Evolutionary conservation across 2,113 vertebrate genomes (phyloP).

Genomic region (Centropristis striata): DNA sequence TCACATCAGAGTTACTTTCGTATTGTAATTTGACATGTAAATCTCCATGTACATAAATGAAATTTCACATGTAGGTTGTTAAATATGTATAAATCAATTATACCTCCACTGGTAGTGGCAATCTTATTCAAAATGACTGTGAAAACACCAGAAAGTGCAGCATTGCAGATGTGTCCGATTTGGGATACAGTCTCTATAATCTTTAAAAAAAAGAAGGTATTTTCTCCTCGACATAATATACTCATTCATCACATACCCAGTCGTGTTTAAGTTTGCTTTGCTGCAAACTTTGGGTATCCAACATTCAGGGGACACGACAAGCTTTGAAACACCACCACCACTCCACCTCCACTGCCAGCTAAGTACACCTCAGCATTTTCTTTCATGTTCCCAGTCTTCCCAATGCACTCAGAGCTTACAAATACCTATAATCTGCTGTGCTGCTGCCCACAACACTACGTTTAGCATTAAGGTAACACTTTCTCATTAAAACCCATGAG

Average conservation of each 20-base stretch:
- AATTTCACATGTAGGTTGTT: too few species aligned
- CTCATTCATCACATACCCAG: neutral
- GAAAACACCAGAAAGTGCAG: too few species aligned
- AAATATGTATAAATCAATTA: too few species aligned
- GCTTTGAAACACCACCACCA: constrained; percentile 35
- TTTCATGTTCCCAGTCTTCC: constrained; percentile 38
- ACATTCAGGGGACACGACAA: constrained; percentile 23
- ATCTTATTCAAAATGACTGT: too few species aligned
- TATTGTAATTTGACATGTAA: too few species aligned
- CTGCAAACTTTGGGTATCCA: constrained; percentile 25
- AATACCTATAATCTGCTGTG: constrained; percentile 1
- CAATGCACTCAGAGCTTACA: constrained; percentile 11
- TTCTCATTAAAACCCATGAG: constrained; percentile 1
- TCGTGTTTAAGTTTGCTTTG: constrained; percentile 14
- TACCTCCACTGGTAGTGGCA: too few species aligned
- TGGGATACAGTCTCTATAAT: too few species aligned
- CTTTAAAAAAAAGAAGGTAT: accelerated
- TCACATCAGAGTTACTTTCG: too few species aligned
- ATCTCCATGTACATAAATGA: too few species aligned
- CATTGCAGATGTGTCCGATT: too few species aligned
- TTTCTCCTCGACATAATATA: constrained; percentile 4
- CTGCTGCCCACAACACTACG: constrained; percentile 34
- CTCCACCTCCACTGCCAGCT: constrained; percentile 46
- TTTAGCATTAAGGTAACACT: constrained; percentile 21
- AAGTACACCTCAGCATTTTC: constrained; percentile 31